Base-by-base conservation (phyloP, 2,888 invertebrate genomes). In the Flexamia atlantica region DNA sequence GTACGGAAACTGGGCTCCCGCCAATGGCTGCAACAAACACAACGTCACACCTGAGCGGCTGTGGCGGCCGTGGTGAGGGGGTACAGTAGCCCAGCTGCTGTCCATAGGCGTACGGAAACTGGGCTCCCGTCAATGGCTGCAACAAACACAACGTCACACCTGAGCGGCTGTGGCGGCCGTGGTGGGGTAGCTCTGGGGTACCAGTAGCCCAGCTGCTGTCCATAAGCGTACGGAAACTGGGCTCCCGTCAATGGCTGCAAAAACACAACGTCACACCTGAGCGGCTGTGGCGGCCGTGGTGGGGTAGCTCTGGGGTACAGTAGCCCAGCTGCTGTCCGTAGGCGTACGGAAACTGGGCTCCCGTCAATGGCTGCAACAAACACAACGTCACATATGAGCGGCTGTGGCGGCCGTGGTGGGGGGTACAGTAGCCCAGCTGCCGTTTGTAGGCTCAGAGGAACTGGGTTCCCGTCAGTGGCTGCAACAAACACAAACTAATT, bases 341-440 rank as follows among this genome's bases (percentile, higher is more conserved):
- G 84, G 96, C 95, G 91, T 96, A 91, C 53, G n/a, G n/a, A n/a
- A n/a, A n/a, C n/a, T n/a, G n/a, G n/a, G n/a, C n/a, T n/a, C n/a
- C n/a, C n/a, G n/a, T n/a, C n/a, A n/a, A n/a, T n/a, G n/a, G n/a
- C n/a, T n/a, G n/a, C n/a, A n/a, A n/a, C n/a, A n/a, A n/a, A n/a
- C n/a, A n/a, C n/a, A n/a, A n/a, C n/a, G 97, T 50, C 97, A 95
- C 90, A 95, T 92, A 89, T 95, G 94, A 87, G 93, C 93, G n/a
- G 95, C 94, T 87, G 91, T 91, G 83, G 91, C 90, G 85, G n/a
- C n/a, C n/a, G n/a, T n/a, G n/a, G n/a, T 94, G 94, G 85, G 97
- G 97, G 92, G 97, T 97, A 97, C 97, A 98, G 91, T 98, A 98
- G 81, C 97, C 96, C 87, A 95, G 92, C 80, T 97, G 94, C 87